These are phyloP conservation scores for Hirtodrosophila histrioides DNA, from an alignment of 2,888 invertebrate genomes.

Conservation along the genomic window DNA sequence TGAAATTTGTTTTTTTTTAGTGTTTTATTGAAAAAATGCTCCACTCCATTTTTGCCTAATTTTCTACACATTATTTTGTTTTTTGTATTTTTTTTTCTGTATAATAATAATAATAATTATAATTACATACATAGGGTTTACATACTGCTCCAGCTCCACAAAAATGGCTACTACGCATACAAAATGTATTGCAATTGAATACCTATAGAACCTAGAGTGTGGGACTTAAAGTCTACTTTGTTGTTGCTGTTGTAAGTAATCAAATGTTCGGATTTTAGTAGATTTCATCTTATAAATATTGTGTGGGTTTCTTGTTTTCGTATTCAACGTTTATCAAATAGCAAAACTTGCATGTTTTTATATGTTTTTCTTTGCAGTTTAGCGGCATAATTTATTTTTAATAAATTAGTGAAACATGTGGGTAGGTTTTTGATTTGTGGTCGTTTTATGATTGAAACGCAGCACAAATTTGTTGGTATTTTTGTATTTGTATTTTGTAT, in stretches of 20 bases:
- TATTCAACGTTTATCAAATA: slow-evolving; percentile 45
- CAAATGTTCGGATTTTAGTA: slow-evolving; percentile 51
- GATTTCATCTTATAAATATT: slow-evolving; percentile 53
- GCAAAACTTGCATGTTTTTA: slow-evolving; percentile 49
- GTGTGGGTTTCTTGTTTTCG: slow-evolving; percentile 27
- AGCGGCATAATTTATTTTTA: slow-evolving; percentile 67
- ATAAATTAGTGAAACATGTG: slow-evolving; percentile 77
- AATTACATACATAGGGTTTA: slow-evolving; percentile 73
- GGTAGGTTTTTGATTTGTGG: slow-evolving; percentile 39
- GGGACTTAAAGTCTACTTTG: slow-evolving; percentile 76
- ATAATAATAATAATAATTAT: slow-evolving; percentile 65
- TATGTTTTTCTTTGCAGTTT: slow-evolving; percentile 56
- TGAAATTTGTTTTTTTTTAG: slow-evolving; percentile 51
- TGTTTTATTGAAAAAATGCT: slow-evolving; percentile 80
- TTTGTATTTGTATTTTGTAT: slow-evolving; percentile 26
- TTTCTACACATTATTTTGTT: slow-evolving; percentile 70
- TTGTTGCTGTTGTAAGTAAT: slow-evolving; percentile 47
- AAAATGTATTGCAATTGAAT: slow-evolving; percentile 76
- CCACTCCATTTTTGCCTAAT: slow-evolving; percentile 77
- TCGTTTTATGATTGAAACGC: slow-evolving; percentile 50
- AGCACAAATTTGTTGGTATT: slow-evolving; percentile 45
- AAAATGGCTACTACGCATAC: slow-evolving; percentile 76
- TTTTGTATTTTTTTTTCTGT: slow-evolving; percentile 39
- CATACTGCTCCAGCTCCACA: slow-evolving; percentile 69
- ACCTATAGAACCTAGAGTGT: slow-evolving; percentile 72